These are phyloP conservation scores for Leptinotarsa tumamoca DNA, from an alignment of 2,888 invertebrate genomes.

Conservation along the genomic window DNA sequence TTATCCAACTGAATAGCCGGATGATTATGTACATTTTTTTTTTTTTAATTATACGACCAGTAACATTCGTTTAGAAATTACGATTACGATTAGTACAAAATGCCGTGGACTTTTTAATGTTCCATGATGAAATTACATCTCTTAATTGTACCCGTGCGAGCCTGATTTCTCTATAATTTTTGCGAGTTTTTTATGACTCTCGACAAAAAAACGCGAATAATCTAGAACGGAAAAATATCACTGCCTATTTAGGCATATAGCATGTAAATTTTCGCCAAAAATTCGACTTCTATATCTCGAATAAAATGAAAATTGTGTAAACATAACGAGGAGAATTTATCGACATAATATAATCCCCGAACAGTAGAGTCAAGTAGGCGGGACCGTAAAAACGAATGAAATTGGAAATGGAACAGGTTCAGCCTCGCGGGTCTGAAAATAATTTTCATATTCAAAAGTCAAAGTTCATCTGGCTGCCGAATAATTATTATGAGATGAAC, in stretches of 20 bases:
- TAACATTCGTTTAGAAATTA: no score
- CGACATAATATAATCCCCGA: not conserved
- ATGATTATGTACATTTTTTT: no score
- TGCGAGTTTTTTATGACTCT: no score
- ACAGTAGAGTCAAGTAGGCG: not conserved
- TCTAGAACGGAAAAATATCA: not conserved
- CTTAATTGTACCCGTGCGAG: no score
- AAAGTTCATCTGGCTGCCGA: not conserved
- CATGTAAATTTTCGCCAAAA: not conserved
- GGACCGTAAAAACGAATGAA: not conserved
- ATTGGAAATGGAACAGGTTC: not conserved
- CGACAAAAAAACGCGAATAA: not conserved
- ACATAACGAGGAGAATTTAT: not conserved
- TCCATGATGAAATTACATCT: no score
- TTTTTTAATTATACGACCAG: no score
- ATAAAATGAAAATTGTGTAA: not conserved
- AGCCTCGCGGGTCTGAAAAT: not conserved
- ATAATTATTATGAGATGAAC: no score
- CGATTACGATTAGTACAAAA: no score
- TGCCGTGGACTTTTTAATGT: no score
- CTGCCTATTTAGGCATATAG: not conserved
- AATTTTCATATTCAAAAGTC: slow-evolving; percentile 5
- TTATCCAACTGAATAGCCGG: no score
- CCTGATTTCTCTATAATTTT: no score
- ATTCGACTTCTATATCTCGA: not conserved